Percentiles rank a stretch among this genome's conserved stretches.
These are phyloP conservation scores for Pantelozetes paolii DNA, from an alignment of 2,888 invertebrate species.

Conservation along the genomic window DNA sequence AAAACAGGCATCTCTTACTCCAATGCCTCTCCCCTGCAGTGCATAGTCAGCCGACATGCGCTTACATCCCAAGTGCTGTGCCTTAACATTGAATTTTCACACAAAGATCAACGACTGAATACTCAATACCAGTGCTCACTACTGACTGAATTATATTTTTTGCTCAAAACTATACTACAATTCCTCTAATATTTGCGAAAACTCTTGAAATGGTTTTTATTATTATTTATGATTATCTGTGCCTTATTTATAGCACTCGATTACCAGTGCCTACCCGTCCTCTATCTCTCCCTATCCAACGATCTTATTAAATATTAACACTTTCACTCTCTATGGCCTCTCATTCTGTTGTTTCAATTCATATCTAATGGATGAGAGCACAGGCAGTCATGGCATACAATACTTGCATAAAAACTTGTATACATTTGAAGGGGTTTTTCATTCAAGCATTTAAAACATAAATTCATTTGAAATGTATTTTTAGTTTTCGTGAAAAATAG, in stretches of 20 bases:
- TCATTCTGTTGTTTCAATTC: not conserved
- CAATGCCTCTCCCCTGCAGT: slow-evolving; percentile 32
- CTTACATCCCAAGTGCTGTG: not conserved
- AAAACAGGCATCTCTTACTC: not conserved
- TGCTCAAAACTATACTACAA: not conserved
- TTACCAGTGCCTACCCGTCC: not conserved
- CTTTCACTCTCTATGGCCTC: slow-evolving; percentile 20
- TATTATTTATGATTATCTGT: slow-evolving; percentile 35
- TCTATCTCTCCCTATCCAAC: slow-evolving; percentile 7
- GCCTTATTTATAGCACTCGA: slow-evolving; percentile 11
- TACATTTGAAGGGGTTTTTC: too few species aligned
- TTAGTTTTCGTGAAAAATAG: not conserved
- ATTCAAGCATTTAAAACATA: too few species aligned
- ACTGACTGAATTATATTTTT: slow-evolving; percentile 7
- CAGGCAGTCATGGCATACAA: too few species aligned
- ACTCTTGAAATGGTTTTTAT: not conserved
- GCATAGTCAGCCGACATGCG: slow-evolving; percentile 18
- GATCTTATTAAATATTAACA: slow-evolving; percentile 33
- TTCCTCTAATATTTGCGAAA: slow-evolving; percentile 8
- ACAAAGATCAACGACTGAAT: slow-evolving; percentile 26
- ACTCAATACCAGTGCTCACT: too few species aligned
- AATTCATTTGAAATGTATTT: not conserved
- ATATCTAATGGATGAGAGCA: not conserved
- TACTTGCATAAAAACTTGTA: too few species aligned
- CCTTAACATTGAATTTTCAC: not conserved